phyloP scores from a whole-genome alignment of 2,113 vertebrate species.

The Corvus hawaiiensis region DNA sequence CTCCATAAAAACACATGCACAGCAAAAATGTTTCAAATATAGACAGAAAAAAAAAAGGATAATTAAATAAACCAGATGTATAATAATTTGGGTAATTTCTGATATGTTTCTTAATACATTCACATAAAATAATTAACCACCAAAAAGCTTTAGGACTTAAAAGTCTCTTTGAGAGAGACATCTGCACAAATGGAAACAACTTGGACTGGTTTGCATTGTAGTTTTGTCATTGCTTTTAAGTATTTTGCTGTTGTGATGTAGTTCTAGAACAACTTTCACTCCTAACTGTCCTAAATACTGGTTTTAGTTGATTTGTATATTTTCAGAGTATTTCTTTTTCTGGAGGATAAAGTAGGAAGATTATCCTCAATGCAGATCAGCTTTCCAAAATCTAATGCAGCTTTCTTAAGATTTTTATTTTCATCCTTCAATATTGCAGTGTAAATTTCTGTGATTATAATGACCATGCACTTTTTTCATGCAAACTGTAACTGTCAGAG shows the following conservation, averaged over 20 bases:
- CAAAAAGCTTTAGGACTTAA: background rate
- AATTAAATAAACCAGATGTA: background rate
- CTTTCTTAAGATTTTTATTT: constrained; percentile 3
- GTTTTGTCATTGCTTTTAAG: constrained; percentile 3
- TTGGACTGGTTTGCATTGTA: background rate
- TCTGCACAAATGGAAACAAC: background rate
- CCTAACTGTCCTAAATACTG: constrained; percentile 43
- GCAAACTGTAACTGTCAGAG: background rate
- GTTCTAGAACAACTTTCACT: constrained; percentile 11
- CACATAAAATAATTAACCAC: background rate
- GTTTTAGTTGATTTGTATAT: constrained; percentile 52
- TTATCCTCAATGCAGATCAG: constrained; percentile 14
- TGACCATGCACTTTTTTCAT: background rate
- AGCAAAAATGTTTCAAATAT: background rate
- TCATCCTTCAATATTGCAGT: background rate
- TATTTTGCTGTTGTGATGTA: constrained; percentile 22
- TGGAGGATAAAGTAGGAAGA: background rate
- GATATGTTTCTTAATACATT: background rate
- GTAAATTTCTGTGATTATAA: background rate
- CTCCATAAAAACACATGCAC: background rate
- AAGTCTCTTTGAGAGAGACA: background rate
- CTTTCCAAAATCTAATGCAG: background rate
- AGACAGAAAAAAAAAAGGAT: background rate
- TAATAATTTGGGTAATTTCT: background rate
- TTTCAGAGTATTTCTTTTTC: constrained; percentile 39